Conservation (phyloP, 1,140 invertebrate genomes). For the Brachystomella parvula region DNA sequence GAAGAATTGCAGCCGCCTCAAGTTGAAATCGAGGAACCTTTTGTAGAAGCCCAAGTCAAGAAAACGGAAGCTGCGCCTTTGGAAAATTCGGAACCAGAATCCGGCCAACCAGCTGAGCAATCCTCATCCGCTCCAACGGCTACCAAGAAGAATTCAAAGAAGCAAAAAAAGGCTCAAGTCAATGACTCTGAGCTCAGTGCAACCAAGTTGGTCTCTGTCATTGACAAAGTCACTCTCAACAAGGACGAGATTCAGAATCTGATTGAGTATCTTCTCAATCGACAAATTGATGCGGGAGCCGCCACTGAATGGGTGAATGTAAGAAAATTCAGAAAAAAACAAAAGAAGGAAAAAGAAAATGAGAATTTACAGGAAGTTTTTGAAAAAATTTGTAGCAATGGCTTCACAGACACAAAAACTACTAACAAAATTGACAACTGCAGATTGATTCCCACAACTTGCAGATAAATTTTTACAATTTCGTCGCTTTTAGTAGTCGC, state of each 20-base stretch:
- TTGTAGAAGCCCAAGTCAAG: neutral
- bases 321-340: conserved; percentile 12
- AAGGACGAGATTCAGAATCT: conserved; percentile 77
- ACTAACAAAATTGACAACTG: no score
- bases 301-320: conserved; percentile 73
- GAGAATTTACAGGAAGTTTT: no score
- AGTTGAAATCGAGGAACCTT: neutral
- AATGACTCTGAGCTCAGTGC: conserved; percentile 15
- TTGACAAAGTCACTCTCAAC: conserved; percentile 48
- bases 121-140: no score
- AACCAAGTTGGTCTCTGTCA: conserved; percentile 19
- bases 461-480: no score
- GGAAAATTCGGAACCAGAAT: neutral
- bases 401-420: no score
- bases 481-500: no score
- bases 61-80: neutral
- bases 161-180: conserved; percentile 2
- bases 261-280: conserved; percentile 77
- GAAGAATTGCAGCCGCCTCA: neutral
- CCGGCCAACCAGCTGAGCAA: no score
- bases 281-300: conserved; percentile 60
- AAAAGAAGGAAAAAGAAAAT: no score
- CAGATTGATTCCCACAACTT: no score
- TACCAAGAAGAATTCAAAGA: conserved; percentile 4
- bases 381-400: no score